phyloP scores from a whole-genome alignment of 2,888 invertebrate species.

The Ctenicera cuprea region DNA sequence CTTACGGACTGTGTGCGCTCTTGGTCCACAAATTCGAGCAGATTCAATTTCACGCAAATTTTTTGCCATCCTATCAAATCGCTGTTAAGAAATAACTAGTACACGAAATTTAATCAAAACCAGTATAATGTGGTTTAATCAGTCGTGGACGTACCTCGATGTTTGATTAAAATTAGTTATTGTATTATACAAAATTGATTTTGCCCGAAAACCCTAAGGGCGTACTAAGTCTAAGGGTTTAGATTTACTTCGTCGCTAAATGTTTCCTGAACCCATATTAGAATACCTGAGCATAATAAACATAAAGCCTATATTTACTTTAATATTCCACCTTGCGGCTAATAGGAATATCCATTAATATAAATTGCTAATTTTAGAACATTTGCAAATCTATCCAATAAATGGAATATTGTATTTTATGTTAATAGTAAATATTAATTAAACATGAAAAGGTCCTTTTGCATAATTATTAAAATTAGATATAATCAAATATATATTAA shows the following conservation, averaged over 20 bases:
- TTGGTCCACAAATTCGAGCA: constrained; percentile 28
- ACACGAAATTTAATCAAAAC: constrained; percentile 18
- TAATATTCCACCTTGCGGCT: not conserved
- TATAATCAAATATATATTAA: too few relatives aligned
- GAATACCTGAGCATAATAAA: constrained; percentile 15
- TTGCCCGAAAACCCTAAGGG: constrained; percentile 23
- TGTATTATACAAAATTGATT: constrained; percentile 30
- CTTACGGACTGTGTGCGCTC: constrained; percentile 6
- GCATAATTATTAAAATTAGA: too few relatives aligned
- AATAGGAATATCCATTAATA: constrained; percentile 1
- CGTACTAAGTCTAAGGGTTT: constrained; percentile 25
- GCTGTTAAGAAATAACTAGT: constrained; percentile 12
- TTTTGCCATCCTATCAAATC: not conserved
- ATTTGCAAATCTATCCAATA: not conserved
- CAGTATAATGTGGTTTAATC: constrained; percentile 1
- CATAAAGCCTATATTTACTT: constrained; percentile 13
- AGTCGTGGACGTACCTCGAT: not conserved
- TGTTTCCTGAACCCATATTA: constrained; percentile 4
- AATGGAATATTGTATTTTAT: not conserved
- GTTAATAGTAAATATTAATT: too few relatives aligned
- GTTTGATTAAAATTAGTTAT: constrained; percentile 18
- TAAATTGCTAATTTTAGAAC: constrained; percentile 1
- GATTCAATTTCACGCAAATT: constrained; percentile 37
- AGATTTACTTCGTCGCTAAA: constrained; percentile 13
- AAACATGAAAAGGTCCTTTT: too few relatives aligned